phyloP scores from a whole-genome alignment of 2,888 invertebrate species.

The Macropis europaea region DNA sequence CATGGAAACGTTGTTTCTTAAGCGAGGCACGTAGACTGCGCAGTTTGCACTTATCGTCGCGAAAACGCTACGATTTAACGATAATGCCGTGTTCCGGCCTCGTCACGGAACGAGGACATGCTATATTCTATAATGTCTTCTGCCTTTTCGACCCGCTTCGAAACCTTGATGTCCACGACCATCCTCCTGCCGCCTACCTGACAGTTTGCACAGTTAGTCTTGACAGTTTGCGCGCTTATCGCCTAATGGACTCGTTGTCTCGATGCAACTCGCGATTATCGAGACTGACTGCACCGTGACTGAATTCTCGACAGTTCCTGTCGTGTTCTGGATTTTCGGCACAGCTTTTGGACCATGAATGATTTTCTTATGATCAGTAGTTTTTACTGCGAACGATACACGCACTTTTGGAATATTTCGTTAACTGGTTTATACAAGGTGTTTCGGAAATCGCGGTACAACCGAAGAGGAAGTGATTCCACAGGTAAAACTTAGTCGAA shows the following conservation, averaged over 20 bases:
- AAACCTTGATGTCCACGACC: no score
- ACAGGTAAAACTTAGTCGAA: no score
- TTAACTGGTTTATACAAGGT: no score
- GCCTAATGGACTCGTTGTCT: constrained; percentile 57
- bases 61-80: constrained; percentile 62
- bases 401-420: no score
- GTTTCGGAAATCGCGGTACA: no score
- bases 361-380: no score
- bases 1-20: constrained; percentile 42
- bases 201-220: no score
- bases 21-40: constrained; percentile 24
- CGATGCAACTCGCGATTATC: constrained; percentile 14
- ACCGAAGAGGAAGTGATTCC: no score
- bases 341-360: no score
- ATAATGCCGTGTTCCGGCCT: constrained; percentile 63
- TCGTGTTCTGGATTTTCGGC: no score
- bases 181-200: no score
- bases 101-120: constrained; percentile 24
- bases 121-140: constrained; percentile 20
- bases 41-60: constrained; percentile 62
- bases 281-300: neutral
- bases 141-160: neutral
- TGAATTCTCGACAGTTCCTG: neutral
- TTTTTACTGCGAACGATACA: no score
- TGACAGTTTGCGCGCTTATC: constrained; percentile 53